phyloP scores from a whole-genome alignment of 2,113 vertebrate genomes.

The Etheostoma cragini region DNA sequence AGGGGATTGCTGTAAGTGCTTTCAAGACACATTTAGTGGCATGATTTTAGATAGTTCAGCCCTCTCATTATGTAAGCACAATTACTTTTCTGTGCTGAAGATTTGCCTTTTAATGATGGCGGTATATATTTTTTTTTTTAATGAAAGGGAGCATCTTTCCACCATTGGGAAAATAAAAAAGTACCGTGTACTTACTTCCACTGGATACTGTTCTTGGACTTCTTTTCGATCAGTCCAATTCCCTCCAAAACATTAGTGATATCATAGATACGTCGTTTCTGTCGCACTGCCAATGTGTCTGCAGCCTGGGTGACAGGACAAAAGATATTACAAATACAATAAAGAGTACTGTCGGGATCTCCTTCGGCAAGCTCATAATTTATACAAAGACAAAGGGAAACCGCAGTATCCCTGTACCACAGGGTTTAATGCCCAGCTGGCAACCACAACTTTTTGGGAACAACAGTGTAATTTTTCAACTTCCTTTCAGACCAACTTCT shows the following conservation, averaged over 20 bases:
- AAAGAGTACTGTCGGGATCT: background rate
- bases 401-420: background rate
- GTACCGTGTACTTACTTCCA: conserved; percentile 92
- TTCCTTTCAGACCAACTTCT: conserved; percentile 15
- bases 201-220: conserved; percentile 99
- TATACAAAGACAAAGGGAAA: background rate
- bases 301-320: conserved; percentile 87
- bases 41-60: background rate
- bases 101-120: background rate
- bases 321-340: conserved; percentile 1
- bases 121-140: background rate
- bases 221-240: conserved; percentile 98
- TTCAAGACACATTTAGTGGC: background rate
- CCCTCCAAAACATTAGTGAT: conserved; percentile 99
- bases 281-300: conserved; percentile 95
- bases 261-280: conserved; percentile 97
- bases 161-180: background rate
- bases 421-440: background rate
- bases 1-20: background rate
- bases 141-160: background rate
- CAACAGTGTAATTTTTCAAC: background rate
- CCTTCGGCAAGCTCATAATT: background rate
- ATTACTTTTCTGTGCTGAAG: background rate
- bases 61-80: background rate
- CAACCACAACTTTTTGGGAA: background rate